A percentile compares a stretch with the other conserved stretches of the same genome.
Evolutionary conservation across 2,888 invertebrate species (phyloP).

Genomic region (Pollenia labialis): DNA sequence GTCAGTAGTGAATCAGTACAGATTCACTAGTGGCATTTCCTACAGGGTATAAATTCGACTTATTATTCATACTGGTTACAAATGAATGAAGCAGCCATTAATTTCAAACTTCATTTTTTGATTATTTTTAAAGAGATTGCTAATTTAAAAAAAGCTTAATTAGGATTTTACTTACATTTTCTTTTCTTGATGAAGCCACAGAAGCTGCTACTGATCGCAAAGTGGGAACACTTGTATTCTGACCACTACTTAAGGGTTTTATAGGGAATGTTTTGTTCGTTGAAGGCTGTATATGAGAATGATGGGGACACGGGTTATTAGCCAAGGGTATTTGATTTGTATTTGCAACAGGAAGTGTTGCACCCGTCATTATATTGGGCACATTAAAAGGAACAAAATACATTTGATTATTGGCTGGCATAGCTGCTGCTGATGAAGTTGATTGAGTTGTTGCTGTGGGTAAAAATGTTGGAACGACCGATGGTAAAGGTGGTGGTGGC

Average conservation of each 20-base stretch:
- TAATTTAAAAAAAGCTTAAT: neutral
- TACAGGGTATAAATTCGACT: too few relatives aligned
- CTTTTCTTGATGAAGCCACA: conserved; percentile 79
- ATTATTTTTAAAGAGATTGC: too few relatives aligned
- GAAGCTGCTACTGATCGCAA: conserved; percentile 76
- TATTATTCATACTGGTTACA: too few relatives aligned
- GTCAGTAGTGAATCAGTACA: too few relatives aligned
- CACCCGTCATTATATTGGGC: conserved; percentile 20
- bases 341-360: conserved; percentile 9
- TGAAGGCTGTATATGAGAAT: neutral
- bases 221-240: conserved; percentile 73
- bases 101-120: too few relatives aligned
- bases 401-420: conserved; percentile 47
- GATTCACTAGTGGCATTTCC: too few relatives aligned
- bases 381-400: conserved; percentile 62
- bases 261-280: neutral
- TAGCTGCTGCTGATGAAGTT: conserved; percentile 14
- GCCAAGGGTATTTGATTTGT: conserved; percentile 9
- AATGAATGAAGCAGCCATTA: too few relatives aligned
- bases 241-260: neutral
- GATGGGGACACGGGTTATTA: conserved; percentile 44
- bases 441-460: conserved; percentile 10
- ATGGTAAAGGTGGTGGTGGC: conserved; percentile 77
- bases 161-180: conserved; percentile 75
- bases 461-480: conserved; percentile 70